phyloP scores from a whole-genome alignment of 1,140 invertebrate genomes.

The Uloborus diversus region DNA sequence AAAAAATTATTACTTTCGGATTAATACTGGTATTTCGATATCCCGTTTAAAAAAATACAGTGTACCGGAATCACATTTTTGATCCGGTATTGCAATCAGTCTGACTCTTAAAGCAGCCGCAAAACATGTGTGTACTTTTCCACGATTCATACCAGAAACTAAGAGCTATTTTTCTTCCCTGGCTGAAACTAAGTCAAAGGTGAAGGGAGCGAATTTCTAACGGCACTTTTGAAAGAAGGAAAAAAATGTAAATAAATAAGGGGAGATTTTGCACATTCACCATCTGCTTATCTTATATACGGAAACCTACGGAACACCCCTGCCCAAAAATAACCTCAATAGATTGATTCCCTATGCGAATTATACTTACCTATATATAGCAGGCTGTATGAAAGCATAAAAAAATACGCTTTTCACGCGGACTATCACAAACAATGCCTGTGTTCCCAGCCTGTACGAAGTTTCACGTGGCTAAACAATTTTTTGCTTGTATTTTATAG shows the following conservation, averaged over 20 bases:
- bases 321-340: constrained; percentile 16
- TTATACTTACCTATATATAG: constrained; percentile 41
- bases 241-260: constrained; percentile 32
- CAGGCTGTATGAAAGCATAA: background rate
- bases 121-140: too few relatives aligned
- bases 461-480: constrained; percentile 6
- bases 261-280: background rate
- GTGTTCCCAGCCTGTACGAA: background rate
- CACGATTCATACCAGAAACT: too few relatives aligned
- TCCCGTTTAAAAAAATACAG: too few relatives aligned
- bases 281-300: constrained; percentile 25
- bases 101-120: too few relatives aligned
- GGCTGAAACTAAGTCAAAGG: too few relatives aligned
- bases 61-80: too few relatives aligned
- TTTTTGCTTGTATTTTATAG: background rate
- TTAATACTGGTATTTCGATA: too few relatives aligned
- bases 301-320: background rate
- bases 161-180: too few relatives aligned
- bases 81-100: too few relatives aligned
- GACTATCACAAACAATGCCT: background rate
- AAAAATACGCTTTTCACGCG: background rate
- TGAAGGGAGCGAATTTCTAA: too few relatives aligned
- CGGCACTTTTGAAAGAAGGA: constrained; percentile 7
- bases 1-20: too few relatives aligned
- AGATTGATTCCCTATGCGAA: constrained; percentile 7